Evolutionary conservation across 2,888 invertebrate genomes (phyloP).

Genomic region (Branchipolynoe longqiensis): DNA sequence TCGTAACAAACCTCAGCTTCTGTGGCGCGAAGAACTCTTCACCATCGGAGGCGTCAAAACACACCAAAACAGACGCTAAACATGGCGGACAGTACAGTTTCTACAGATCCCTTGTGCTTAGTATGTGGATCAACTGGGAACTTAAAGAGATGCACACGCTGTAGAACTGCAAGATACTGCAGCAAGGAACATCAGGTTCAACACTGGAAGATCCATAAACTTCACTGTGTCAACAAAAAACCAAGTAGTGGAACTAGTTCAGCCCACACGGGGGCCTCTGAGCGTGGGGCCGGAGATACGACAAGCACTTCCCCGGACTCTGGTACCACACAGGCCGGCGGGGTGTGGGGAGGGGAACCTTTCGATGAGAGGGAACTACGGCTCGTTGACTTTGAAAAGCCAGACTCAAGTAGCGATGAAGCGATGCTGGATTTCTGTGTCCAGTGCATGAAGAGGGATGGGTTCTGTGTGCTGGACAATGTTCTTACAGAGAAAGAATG

Average conservation of each 20-base stretch:
- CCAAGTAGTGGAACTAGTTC: not conserved
- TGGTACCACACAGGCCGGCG: not conserved
- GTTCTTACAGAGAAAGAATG: constrained; percentile 16
- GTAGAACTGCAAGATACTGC: constrained; percentile 37
- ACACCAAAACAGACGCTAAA: too few relatives aligned
- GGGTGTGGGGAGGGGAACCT: not conserved
- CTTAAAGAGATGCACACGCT: constrained; percentile 36
- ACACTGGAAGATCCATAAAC: constrained; percentile 32
- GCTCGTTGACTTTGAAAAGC: not conserved
- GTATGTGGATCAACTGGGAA: constrained; percentile 24
- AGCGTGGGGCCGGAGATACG: not conserved
- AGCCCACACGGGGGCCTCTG: not conserved
- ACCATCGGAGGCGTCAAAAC: too few relatives aligned
- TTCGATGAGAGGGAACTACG: constrained; percentile 18
- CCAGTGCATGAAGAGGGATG: constrained; percentile 14
- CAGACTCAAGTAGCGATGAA: not conserved
- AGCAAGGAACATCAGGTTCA: constrained; percentile 51
- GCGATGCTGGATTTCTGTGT: not conserved
- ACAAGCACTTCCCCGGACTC: not conserved
- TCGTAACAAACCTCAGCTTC: too few relatives aligned
- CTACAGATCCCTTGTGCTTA: not conserved
- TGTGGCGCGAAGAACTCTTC: too few relatives aligned
- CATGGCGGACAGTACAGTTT: constrained; percentile 9
- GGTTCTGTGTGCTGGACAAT: constrained; percentile 42
- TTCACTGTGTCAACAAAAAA: not conserved